Evolutionary conservation across 2,797 vertebrate genomes (phyloP).

Genomic region (Hypotaenidia okinawae): DNA sequence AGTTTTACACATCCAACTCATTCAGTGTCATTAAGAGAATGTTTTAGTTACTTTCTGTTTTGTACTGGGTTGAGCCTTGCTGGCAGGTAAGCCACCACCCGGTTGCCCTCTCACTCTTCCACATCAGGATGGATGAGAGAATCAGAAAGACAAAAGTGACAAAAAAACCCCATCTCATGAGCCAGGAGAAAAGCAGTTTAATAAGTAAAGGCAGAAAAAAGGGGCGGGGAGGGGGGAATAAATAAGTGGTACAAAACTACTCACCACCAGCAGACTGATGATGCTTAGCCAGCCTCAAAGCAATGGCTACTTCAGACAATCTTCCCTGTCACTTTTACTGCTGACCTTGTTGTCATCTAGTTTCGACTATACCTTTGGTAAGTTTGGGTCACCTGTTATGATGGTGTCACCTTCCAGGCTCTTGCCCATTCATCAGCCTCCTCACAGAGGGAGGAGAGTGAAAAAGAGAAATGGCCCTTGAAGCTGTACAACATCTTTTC

Average conservation of each 20-base stretch:
- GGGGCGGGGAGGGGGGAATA: neutral
- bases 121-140: neutral
- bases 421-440: neutral
- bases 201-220: neutral
- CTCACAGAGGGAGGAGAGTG: neutral
- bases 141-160: neutral
- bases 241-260: neutral
- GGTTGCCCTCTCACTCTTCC: neutral
- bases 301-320: neutral
- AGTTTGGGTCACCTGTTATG: accelerated
- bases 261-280: neutral
- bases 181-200: neutral
- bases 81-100: neutral
- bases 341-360: neutral
- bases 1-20: neutral
- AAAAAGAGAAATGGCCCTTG: neutral
- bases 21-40: neutral
- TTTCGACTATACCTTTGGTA: too few species aligned
- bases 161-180: neutral
- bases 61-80: neutral
- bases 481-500: neutral
- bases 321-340: neutral
- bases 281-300: neutral
- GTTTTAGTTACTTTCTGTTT: neutral
- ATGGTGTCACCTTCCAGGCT: accelerated